A percentile compares a stretch with the other conserved stretches of the same genome.
These are phyloP conservation scores for Microplitis mediator DNA, from an alignment of 1,140 invertebrate genomes.

Conservation along the genomic window DNA sequence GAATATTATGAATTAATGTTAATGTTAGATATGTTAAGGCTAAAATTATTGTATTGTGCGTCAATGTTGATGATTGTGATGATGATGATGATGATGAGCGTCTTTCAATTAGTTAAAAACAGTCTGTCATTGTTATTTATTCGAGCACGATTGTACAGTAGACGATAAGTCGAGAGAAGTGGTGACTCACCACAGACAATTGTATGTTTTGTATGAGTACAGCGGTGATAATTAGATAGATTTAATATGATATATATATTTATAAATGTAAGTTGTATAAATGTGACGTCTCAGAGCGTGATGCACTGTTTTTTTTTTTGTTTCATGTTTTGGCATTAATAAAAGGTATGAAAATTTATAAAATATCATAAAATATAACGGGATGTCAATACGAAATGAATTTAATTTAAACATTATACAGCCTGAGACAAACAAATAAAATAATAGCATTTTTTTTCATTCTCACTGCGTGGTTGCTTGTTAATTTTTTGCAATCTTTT, in stretches of 20 bases:
- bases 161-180: constrained; percentile 20
- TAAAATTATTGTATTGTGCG: not conserved
- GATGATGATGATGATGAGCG: not conserved
- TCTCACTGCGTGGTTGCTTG: constrained; percentile 52
- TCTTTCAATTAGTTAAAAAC: not conserved
- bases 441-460: constrained; percentile 45
- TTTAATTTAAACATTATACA: constrained; percentile 61
- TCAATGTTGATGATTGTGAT: not conserved
- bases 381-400: constrained; percentile 55
- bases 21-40: not conserved
- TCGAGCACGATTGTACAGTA: constrained; percentile 19
- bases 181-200: not conserved
- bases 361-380: not conserved
- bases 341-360: constrained; percentile 2
- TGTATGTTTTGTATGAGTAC: not conserved
- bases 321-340: not conserved
- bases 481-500: constrained; percentile 55
- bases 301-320: too few relatives aligned
- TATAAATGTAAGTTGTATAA: not conserved
- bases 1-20: not conserved
- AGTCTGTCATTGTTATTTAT: constrained; percentile 15
- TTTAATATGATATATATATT: not conserved
- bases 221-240: not conserved
- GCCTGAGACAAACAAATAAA: constrained; percentile 54
- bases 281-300: not conserved